A percentile compares a stretch with the other conserved stretches of the same genome.
phyloP scores from a whole-genome alignment of 2,797 vertebrate genomes.

The Melanotaenia maccullochi region DNA sequence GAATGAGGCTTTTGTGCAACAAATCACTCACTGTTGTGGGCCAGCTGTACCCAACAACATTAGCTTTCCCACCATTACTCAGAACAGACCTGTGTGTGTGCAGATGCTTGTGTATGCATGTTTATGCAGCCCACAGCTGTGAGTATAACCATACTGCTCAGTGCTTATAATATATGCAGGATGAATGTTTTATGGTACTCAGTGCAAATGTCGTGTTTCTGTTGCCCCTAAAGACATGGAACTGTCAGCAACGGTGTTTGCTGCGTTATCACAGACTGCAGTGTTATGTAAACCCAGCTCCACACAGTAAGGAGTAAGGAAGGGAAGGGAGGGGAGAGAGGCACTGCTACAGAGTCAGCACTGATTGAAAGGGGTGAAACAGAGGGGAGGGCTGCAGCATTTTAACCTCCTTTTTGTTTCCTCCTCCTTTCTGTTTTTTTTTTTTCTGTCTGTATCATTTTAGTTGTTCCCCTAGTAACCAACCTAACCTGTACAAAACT shows the following conservation, averaged over 20 bases:
- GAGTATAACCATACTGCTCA: neutral
- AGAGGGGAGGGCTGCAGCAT: conserved; percentile 73
- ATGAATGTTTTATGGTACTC: conserved; percentile 40
- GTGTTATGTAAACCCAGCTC: conserved; percentile 77
- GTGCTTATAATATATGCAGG: neutral
- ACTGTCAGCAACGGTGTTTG: conserved; percentile 40
- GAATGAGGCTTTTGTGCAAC: conserved; percentile 5
- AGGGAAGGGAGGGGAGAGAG: conserved; percentile 26
- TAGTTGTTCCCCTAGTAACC: neutral
- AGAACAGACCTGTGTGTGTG: conserved; percentile 1
- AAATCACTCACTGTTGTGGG: conserved; percentile 18
- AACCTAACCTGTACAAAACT: conserved; percentile 3
- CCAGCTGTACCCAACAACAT: conserved; percentile 9
- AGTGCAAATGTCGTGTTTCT: conserved; percentile 30
- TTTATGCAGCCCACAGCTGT: conserved; percentile 2
- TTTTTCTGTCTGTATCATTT: conserved; percentile 22
- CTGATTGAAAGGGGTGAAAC: conserved; percentile 43
- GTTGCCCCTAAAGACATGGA: conserved; percentile 35
- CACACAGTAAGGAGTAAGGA: conserved; percentile 47
- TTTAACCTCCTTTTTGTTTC: conserved; percentile 36
- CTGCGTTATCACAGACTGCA: conserved; percentile 77
- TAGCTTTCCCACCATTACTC: conserved; percentile 1
- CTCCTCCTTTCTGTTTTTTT: neutral
- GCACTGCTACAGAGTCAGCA: conserved; percentile 59
- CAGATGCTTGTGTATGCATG: conserved; percentile 3